Evolutionary conservation across 64 coral and sea anemone genomes (phyloP).

Genomic region (Exaiptasia diaphana): DNA sequence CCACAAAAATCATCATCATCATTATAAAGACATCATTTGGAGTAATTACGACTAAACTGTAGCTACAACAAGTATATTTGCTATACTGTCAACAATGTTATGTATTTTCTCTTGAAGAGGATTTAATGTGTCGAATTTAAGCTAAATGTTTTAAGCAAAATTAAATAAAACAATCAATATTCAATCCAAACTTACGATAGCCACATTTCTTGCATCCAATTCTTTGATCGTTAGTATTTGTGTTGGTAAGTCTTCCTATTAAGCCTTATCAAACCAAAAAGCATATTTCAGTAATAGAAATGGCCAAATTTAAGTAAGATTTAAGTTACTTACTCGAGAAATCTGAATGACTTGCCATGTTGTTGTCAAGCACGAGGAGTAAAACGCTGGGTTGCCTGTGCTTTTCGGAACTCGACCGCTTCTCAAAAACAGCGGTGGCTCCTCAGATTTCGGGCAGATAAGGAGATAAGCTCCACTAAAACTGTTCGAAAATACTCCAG

Average conservation of each 20-base stretch:
- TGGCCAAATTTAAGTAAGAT: background rate
- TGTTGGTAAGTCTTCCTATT: conserved; percentile 88
- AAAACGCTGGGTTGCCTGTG: background rate
- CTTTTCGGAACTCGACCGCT: background rate
- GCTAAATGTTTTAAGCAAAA: too few species aligned
- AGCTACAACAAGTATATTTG: too few species aligned
- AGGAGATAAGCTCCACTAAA: too few species aligned
- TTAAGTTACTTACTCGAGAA: background rate
- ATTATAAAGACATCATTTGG: too few species aligned
- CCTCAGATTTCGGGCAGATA: too few species aligned
- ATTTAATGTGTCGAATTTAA: too few species aligned
- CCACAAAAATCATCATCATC: background rate
- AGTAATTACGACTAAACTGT: too few species aligned
- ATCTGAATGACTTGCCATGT: too few species aligned
- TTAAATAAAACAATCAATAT: too few species aligned
- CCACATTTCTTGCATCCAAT: conserved; percentile 98
- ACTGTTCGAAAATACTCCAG: too few species aligned
- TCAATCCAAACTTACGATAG: conserved; percentile 84
- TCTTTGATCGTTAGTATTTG: conserved; percentile 68
- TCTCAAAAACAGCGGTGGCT: background rate
- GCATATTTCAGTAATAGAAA: background rate
- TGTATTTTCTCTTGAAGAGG: too few species aligned
- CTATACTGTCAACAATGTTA: too few species aligned
- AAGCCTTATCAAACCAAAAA: conserved; percentile 41
- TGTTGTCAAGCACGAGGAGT: background rate